phyloP scores from a whole-genome alignment of 2,888 invertebrate species.

The Bellardia bayeri region DNA sequence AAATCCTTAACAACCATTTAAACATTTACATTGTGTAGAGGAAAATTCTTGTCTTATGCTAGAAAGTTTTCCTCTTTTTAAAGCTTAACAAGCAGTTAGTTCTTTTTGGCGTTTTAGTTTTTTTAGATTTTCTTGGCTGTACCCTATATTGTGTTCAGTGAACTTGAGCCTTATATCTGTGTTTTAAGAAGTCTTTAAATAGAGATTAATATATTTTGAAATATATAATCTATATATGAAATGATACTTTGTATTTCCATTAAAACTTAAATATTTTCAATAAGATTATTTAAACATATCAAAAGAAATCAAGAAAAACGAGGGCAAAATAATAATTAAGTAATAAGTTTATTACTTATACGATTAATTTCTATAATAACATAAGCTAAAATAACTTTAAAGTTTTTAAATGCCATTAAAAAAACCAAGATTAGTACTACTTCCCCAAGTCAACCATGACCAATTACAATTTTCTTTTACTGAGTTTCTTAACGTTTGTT shows the following conservation, averaged over 20 bases:
- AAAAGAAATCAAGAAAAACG: too few relatives aligned
- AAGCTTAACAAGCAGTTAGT: conserved; percentile 70
- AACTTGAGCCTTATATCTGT: background rate
- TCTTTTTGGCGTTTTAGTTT: conserved; percentile 52
- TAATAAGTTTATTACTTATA: too few relatives aligned
- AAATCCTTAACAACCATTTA: conserved; percentile 64
- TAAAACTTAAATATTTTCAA: too few relatives aligned
- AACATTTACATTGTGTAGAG: conserved; percentile 61
- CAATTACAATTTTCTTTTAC: background rate
- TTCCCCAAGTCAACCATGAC: conserved; percentile 1
- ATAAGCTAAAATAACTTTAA: too few relatives aligned
- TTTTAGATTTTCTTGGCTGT: background rate
- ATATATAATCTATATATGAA: too few relatives aligned
- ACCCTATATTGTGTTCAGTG: conserved; percentile 13
- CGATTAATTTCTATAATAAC: too few relatives aligned
- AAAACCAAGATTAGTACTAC: background rate
- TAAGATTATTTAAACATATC: too few relatives aligned
- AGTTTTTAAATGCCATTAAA: too few relatives aligned
- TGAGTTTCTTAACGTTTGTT: conserved; percentile 21
- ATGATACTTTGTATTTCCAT: too few relatives aligned
- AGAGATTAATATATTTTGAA: too few relatives aligned
- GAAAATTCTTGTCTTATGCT: conserved; percentile 58
- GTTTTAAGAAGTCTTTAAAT: too few relatives aligned
- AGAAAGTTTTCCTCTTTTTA: conserved; percentile 60
- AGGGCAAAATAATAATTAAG: too few relatives aligned